A percentile compares a stretch with the other conserved stretches of the same genome.
Evolutionary conservation across 2,888 invertebrate genomes (phyloP).

Genomic region (Thalpophila matura): DNA sequence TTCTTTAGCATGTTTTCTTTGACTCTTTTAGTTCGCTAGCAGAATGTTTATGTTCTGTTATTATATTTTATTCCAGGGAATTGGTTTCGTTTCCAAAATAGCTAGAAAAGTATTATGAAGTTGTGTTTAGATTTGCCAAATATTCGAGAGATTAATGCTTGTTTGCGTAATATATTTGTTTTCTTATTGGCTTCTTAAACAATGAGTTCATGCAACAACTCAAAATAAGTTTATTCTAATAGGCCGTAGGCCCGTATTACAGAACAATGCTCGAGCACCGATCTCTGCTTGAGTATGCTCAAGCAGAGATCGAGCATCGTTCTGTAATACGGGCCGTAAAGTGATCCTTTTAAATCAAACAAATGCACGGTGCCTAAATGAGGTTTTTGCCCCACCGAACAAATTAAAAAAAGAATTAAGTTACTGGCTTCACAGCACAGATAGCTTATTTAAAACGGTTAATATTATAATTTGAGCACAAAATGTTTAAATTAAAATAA

Average conservation of each 20-base stretch:
- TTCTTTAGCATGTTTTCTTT: conserved; percentile 6
- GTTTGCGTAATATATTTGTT: conserved; percentile 51
- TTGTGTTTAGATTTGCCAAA: conserved; percentile 50
- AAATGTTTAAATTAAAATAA: conserved; percentile 70
- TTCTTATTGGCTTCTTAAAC: conserved; percentile 39
- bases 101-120: conserved; percentile 30
- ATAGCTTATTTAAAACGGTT: conserved; percentile 70
- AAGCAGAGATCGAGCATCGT: too few relatives aligned
- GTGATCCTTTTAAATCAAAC: conserved; percentile 39
- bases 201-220: conserved; percentile 14
- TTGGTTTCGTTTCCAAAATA: conserved; percentile 46
- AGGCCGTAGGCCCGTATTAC: too few relatives aligned
- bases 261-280: too few relatives aligned
- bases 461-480: conserved; percentile 68
- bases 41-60: conserved; percentile 45
- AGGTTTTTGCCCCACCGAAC: conserved; percentile 38
- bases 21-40: not conserved
- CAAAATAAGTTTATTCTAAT: conserved; percentile 36
- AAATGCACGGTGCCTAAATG: conserved; percentile 21
- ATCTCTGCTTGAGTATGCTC: too few relatives aligned
- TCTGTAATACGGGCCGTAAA: too few relatives aligned
- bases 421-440: conserved; percentile 55
- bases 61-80: conserved; percentile 45
- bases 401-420: conserved; percentile 57
- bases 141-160: conserved; percentile 50